Percentiles rank a stretch among this genome's conserved stretches.
Conservation (phyloP, 2,888 invertebrate genomes). For the Eledona agricola region DNA sequence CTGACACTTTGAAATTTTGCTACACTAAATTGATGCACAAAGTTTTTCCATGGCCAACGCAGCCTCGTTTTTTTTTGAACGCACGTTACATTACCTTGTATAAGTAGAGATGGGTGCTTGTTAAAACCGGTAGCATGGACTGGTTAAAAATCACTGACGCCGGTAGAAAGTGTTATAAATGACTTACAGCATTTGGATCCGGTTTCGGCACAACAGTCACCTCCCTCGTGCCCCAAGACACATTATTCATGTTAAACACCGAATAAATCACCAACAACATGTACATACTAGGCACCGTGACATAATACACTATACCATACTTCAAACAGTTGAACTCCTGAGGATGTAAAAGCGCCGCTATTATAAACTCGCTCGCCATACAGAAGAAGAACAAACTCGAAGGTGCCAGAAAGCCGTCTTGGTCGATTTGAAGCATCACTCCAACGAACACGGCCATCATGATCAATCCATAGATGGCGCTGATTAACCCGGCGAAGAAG, state of each 20-base stretch:
- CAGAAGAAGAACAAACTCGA: conserved; percentile 85
- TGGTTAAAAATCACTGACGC: too few species aligned
- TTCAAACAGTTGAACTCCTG: conserved; percentile 79
- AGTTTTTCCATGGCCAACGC: too few species aligned
- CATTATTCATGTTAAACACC: conserved; percentile 90
- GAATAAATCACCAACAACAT: conserved; percentile 91
- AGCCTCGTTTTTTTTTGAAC: too few species aligned
- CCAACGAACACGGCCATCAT: conserved; percentile 90
- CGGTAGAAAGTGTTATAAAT: too few species aligned
- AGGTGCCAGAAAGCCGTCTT: conserved; percentile 83
- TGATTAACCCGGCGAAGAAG: conserved; percentile 76
- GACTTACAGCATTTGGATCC: conserved; percentile 41
- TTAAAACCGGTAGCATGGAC: too few species aligned
- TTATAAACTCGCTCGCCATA: conserved; percentile 73
- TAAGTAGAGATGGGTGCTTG: too few species aligned
- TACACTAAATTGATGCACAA: too few species aligned
- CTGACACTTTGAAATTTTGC: too few species aligned
- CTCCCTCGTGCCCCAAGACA: conserved; percentile 95
- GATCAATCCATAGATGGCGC: conserved; percentile 80
- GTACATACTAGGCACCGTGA: conserved; percentile 95
- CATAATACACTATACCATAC: conserved; percentile 82
- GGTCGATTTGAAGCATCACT: conserved; percentile 78
- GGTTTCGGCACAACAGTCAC: conserved; percentile 61
- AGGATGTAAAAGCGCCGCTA: conserved; percentile 79
- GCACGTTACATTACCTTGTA: too few species aligned